Percentiles rank a stretch among this genome's conserved stretches.
These are phyloP conservation scores for Formica aserva DNA, from an alignment of 2,888 invertebrate genomes.

Conservation along the genomic window DNA sequence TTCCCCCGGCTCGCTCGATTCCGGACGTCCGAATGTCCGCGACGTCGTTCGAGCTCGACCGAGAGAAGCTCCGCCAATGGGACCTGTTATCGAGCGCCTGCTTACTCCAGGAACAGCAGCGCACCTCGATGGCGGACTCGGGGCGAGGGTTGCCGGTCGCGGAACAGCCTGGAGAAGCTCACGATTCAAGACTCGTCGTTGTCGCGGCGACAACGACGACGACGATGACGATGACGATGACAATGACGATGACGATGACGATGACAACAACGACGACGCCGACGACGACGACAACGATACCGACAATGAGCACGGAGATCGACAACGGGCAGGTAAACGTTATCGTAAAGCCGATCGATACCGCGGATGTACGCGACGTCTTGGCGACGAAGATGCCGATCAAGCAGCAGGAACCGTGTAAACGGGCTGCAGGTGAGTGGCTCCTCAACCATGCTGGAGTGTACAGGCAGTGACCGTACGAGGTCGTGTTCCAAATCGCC, in stretches of 20 bases:
- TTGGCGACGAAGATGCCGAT: constrained; percentile 53
- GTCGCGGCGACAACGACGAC: constrained; percentile 28
- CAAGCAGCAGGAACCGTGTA: constrained; percentile 65
- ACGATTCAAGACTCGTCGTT: constrained; percentile 59
- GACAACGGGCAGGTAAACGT: constrained; percentile 34
- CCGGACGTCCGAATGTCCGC: constrained; percentile 75
- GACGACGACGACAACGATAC: constrained; percentile 50
- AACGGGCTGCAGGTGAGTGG: constrained; percentile 83
- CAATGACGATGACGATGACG: neutral
- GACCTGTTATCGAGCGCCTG: constrained; percentile 94
- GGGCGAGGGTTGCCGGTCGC: constrained; percentile 81
- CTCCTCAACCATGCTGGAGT: constrained; percentile 82
- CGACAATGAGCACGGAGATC: constrained; percentile 34
- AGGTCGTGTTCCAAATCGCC: constrained; percentile 78
- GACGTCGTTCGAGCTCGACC: constrained; percentile 89
- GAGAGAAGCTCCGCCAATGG: constrained; percentile 95
- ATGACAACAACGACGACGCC: constrained; percentile 48
- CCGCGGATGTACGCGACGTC: constrained; percentile 35
- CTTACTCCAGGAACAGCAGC: constrained; percentile 85
- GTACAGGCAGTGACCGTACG: constrained; percentile 78
- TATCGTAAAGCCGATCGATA: constrained; percentile 53
- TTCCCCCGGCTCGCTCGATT: constrained; percentile 80
- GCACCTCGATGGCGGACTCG: constrained; percentile 88
- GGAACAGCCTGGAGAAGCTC: constrained; percentile 68
- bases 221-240: constrained; percentile 51